Evolutionary conservation across 1,140 invertebrate species (phyloP).

Genomic region (Drosophila pachea): DNA sequence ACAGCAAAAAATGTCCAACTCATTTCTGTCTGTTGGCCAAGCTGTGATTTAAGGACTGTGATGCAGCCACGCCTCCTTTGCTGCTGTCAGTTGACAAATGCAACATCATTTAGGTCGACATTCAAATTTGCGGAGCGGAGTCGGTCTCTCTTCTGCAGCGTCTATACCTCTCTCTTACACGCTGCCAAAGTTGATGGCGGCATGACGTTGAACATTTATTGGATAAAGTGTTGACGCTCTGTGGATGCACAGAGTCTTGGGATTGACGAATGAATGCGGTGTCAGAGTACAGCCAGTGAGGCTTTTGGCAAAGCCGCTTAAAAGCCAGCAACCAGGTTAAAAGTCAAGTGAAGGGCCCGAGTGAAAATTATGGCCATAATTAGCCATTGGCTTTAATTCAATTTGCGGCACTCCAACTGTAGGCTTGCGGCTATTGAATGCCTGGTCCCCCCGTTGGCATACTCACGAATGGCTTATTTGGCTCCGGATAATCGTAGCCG

Average conservation of each 20-base stretch:
- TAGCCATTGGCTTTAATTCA: constrained; percentile 62
- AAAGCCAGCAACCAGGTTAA: constrained; percentile 12
- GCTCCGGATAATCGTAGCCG: constrained; percentile 78
- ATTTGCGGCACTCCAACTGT: constrained; percentile 37
- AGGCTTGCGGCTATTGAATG: constrained; percentile 9
- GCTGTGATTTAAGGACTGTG: constrained; percentile 1
- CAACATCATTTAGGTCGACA: constrained; percentile 55
- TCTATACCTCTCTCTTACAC: neutral
- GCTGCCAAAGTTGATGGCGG: constrained; percentile 29
- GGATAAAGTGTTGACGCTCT: constrained; percentile 19
- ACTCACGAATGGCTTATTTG: constrained; percentile 72
- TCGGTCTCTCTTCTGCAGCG: neutral
- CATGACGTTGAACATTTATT: constrained; percentile 36
- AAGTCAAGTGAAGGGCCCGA: constrained; percentile 36
- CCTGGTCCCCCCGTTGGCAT: neutral
- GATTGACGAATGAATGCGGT: constrained; percentile 37
- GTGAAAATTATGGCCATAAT: constrained; percentile 59
- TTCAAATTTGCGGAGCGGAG: constrained; percentile 31
- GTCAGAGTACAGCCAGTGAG: neutral
- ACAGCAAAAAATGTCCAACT: constrained; percentile 41
- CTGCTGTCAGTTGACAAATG: constrained; percentile 44
- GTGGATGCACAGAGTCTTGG: constrained; percentile 6
- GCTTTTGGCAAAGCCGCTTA: constrained; percentile 26
- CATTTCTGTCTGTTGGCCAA: constrained; percentile 3
- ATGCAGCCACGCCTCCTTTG: constrained; percentile 24